Percentiles rank a stretch among this genome's conserved stretches.
Evolutionary conservation across 2,113 vertebrate species (phyloP).

Genomic region (Prunella fulvescens): DNA sequence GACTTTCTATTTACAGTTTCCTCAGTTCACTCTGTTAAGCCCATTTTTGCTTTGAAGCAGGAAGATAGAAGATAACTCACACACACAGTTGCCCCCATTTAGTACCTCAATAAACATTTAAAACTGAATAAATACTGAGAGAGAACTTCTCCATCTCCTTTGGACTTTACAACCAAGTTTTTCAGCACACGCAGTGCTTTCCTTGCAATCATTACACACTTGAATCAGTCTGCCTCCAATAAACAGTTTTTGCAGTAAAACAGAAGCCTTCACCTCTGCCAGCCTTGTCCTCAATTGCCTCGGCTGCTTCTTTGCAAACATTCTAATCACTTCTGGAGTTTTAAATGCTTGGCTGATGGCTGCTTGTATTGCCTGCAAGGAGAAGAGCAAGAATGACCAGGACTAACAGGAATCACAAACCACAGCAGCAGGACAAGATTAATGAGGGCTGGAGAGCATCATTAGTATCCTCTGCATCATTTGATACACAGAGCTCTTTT

Average conservation of each 20-base stretch:
- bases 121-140: background rate
- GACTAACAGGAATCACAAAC: background rate
- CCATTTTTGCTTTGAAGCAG: background rate
- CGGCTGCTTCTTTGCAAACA: constrained; percentile 98
- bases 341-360: constrained; percentile 99
- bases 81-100: background rate
- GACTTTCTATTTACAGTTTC: background rate
- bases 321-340: constrained; percentile 95
- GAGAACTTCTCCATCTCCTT: background rate
- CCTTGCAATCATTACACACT: background rate
- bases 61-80: background rate
- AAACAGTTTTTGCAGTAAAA: background rate
- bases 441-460: background rate
- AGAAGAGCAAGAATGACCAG: background rate
- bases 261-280: constrained; percentile 82
- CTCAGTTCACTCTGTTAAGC: background rate
- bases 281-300: constrained; percentile 90
- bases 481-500: background rate
- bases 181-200: background rate
- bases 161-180: background rate
- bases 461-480: background rate
- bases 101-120: background rate
- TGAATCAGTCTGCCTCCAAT: background rate
- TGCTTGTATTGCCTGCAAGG: constrained; percentile 90
- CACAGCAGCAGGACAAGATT: background rate